These are phyloP conservation scores for Drosophila ustulata DNA, from an alignment of 2,888 invertebrate species.

Conservation along the genomic window DNA sequence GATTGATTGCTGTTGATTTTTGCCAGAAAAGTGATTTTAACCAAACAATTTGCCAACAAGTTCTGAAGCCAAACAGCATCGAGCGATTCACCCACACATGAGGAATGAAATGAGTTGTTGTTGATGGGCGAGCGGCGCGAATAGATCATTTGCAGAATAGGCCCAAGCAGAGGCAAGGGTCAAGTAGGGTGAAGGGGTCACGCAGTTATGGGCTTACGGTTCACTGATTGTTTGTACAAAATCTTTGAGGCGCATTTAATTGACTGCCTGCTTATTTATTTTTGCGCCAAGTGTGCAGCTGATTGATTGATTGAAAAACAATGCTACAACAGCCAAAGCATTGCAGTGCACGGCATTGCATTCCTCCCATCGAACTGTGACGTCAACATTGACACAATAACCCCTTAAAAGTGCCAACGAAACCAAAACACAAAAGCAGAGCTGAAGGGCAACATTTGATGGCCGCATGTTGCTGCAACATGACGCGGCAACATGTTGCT, in stretches of 20 bases:
- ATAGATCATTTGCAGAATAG: constrained; percentile 46
- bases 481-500: neutral
- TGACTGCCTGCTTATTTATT: constrained; percentile 41
- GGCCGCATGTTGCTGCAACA: constrained; percentile 2
- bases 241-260: constrained; percentile 41
- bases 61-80: no score
- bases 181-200: neutral
- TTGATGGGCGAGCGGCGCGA: constrained; percentile 32
- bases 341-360: neutral
- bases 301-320: constrained; percentile 42
- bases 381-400: constrained; percentile 75
- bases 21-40: constrained; percentile 52
- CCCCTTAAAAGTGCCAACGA: constrained; percentile 14
- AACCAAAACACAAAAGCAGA: neutral
- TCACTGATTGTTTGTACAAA: constrained; percentile 30
- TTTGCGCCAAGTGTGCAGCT: constrained; percentile 39
- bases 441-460: neutral
- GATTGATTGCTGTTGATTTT: constrained; percentile 71
- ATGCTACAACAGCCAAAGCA: neutral
- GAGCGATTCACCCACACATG: constrained; percentile 14
- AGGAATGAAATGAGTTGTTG: constrained; percentile 33
- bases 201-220: neutral
- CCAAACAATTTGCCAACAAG: constrained; percentile 24
- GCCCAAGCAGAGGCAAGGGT: neutral
- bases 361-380: constrained; percentile 46